A percentile compares a stretch with the other conserved stretches of the same genome.
Conservation (phyloP, 2,888 invertebrate genomes). For the Coleophora flavipennella region DNA sequence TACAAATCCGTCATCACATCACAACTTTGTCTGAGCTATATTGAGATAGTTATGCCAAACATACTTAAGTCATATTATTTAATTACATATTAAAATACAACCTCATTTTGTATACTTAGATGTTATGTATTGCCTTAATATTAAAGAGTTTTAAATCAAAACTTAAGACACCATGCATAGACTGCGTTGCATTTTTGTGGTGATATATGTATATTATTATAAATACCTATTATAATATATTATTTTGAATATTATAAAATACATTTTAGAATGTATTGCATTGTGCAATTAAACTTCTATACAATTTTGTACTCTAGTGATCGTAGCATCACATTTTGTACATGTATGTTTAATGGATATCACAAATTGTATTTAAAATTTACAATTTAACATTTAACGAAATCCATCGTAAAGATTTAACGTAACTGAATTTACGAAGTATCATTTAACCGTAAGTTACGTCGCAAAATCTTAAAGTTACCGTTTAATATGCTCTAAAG, state of each 20-base stretch:
- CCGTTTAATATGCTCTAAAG: too few relatives aligned
- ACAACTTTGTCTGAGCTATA: conserved; percentile 2
- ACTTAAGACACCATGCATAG: conserved; percentile 59
- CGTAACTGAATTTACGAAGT: neutral
- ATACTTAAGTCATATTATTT: conserved; percentile 44
- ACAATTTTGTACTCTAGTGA: conserved; percentile 28
- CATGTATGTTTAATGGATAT: neutral
- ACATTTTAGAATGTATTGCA: conserved; percentile 15
- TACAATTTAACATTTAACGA: too few relatives aligned
- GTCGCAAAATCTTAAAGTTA: too few relatives aligned
- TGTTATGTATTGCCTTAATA: conserved; percentile 53
- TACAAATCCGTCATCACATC: conserved; percentile 4
- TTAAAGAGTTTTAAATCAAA: conserved; percentile 31
- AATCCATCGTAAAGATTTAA: too few relatives aligned
- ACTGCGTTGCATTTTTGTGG: conserved; percentile 65
- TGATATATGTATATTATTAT: conserved; percentile 34
- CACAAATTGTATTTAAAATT: too few relatives aligned
- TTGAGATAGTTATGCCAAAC: conserved; percentile 46
- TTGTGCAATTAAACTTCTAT: conserved; percentile 31
- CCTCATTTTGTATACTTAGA: conserved; percentile 59
- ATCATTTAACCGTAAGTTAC: too few relatives aligned
- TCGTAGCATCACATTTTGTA: conserved; percentile 20
- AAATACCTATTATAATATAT: conserved; percentile 21
- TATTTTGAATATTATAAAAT: too few relatives aligned
- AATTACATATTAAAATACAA: conserved; percentile 15